Evolutionary conservation across 2,888 invertebrate genomes (phyloP).

Genomic region (Ectemnius lituratus): DNA sequence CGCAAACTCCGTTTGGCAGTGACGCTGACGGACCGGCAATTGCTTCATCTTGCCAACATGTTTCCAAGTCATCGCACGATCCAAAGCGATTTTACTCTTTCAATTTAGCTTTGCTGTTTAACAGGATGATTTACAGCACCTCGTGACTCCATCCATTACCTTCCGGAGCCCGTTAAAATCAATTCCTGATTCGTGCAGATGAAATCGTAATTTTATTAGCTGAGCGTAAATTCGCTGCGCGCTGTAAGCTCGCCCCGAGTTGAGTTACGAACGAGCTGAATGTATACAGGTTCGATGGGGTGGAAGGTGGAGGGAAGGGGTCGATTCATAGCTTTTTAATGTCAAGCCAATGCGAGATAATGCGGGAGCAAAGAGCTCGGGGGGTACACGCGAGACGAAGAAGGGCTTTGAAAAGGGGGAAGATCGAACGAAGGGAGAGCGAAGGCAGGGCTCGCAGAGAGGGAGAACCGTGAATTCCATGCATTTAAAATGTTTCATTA

Average conservation of each 20-base stretch:
- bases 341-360: conserved; percentile 48
- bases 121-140: not conserved
- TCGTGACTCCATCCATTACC: conserved; percentile 5
- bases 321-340: conserved; percentile 66
- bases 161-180: conserved; percentile 41
- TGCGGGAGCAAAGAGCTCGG: conserved; percentile 19
- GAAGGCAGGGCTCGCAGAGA: conserved; percentile 39
- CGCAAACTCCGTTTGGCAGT: too few relatives aligned
- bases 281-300: conserved; percentile 27
- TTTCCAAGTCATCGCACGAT: too few relatives aligned
- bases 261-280: conserved; percentile 41
- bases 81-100: too few relatives aligned
- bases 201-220: conserved; percentile 61
- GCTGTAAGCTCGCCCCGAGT: conserved; percentile 28
- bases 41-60: too few relatives aligned
- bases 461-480: conserved; percentile 68
- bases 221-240: conserved; percentile 49
- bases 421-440: conserved; percentile 19
- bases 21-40: too few relatives aligned
- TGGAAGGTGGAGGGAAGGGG: conserved; percentile 42
- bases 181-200: conserved; percentile 47
- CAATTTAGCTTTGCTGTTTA: not conserved
- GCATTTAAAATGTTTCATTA: conserved; percentile 77
- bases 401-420: conserved; percentile 29
- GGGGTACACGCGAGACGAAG: not conserved